Evolutionary conservation across 2,888 invertebrate species (phyloP), one percentile per base, ranked within the genome.

Genomic region (Timema cristinae): DNA sequence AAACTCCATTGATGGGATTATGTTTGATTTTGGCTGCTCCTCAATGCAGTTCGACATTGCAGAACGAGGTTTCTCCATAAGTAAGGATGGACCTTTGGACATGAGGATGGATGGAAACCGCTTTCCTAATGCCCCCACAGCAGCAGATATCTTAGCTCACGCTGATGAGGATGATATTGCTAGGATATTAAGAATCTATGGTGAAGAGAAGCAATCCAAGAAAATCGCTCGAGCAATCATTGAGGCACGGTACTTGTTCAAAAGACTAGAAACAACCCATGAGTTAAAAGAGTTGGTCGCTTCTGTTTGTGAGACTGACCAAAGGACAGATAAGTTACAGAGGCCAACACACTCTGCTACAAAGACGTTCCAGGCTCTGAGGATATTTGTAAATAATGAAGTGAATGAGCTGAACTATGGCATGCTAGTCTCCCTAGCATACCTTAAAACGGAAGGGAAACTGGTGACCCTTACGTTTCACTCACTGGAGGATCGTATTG

Each of bases 311-410:
- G 83, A 86, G 0, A 85, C 82, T 9, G 84, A 86, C 77, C 77
- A 84, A 59, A 82, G 89, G 67, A 78, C 86, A 32, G 95, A 97
- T 80, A 91, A 90, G 81, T 79, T 96, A 9, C 89, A 91, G 72
- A 85, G 94, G 74, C 88, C 87, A 4, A 83, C 91, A 5, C 95
- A 97, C 78, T 87, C 88, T 73, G 97, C 97, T 0, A 97, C 96
- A 0, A 96, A 95, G 85, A 90, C 94, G 0, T 98, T 98, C 83
- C 91, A 96, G 85, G 97, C 97, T 0, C 81, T 98, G 74, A 86
- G 98, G 73, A 97, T 98, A 78, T 97, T 98, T 82, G 94, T 98
- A 0, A 98, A 98, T 80, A 94, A 98, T 81, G 98, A 98, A 84
- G 83, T 98, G 0, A 98, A 98, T 81, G 97, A 98, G 85, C 87